These are phyloP conservation scores for Calameuta idolon DNA, from an alignment of 2,888 invertebrate species.

Conservation along the genomic window DNA sequence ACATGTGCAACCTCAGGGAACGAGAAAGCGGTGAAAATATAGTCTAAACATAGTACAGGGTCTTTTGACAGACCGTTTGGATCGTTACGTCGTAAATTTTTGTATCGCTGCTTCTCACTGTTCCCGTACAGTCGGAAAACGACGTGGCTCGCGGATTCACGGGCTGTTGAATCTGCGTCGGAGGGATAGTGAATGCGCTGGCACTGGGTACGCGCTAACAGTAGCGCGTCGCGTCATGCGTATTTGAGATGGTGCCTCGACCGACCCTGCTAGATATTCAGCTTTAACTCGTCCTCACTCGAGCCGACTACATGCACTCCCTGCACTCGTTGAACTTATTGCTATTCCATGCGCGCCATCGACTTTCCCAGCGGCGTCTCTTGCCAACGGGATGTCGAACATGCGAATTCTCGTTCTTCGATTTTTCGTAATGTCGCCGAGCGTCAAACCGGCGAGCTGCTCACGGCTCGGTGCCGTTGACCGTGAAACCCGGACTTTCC, in stretches of 20 bases:
- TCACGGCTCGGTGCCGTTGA: background rate
- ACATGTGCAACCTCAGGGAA: background rate
- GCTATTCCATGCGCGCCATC: background rate
- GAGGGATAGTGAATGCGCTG: conserved; percentile 27
- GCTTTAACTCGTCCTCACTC: background rate
- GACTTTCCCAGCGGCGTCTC: background rate
- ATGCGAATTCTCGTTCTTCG: background rate
- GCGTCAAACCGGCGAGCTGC: background rate
- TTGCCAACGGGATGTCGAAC: background rate
- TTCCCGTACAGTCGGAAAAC: background rate
- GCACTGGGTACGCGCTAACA: background rate
- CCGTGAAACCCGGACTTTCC: background rate
- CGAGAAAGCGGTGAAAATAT: background rate
- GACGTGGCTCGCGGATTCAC: conserved; percentile 42
- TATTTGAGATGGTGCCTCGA: background rate
- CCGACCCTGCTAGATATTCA: background rate
- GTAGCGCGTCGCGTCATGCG: background rate
- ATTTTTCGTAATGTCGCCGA: background rate
- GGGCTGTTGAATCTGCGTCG: conserved; percentile 45
- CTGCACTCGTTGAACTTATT: background rate
- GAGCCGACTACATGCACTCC: background rate
- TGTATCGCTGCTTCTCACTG: background rate
- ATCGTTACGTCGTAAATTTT: background rate
- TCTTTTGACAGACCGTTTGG: background rate
- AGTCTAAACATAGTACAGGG: background rate